Base-by-base conservation (phyloP, 2,797 vertebrate species). In the Notolabrus celidotus region DNA sequence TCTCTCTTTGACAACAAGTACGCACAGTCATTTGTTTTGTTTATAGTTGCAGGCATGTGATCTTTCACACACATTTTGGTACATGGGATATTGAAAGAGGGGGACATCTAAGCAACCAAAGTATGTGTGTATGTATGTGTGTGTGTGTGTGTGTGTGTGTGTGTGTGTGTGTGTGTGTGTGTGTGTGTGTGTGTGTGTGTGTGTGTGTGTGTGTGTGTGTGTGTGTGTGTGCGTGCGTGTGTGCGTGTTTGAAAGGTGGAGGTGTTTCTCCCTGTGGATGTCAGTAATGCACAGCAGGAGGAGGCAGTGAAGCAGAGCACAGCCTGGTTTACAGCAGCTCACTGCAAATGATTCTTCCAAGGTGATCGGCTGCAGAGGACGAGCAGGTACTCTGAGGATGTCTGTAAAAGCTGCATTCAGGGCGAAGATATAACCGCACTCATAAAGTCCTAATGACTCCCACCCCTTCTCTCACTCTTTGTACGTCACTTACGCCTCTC, bases 371-470 rank as follows among this genome's bases (percentile, higher is more conserved):
- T 85, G 19, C 79, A 81, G 79, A 86, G 88, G 87, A 84, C 38
- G 12, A 36, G 56, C 29, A 75, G 77, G 71, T 71, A 75, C 67
- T 56, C 0, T 25, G 67, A 67, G 74, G 54, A 53, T 29, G 79
- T 82, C 78, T 80, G 64, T 87, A 82, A 88, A 85, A 71, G 70
- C 89, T 87, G 84, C 86, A 88, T 71, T 67, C 76, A 86, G 81
- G 84, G 66, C 69, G 69, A 71, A 50, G 59, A 86, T 78, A 86
- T 69, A 69, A 80, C 56, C 78, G 67, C 57, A 65, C 77, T 81
- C 81, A 77, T 91, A 85, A 90, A 90, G 79, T 88, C 85, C 74
- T 86, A 86, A 85, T 84, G 82, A 90, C 86, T 71, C 57, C 71
- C 67, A 16, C 33, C 38, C 41, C 5, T 17, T 43, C 63, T 27